Base-by-base conservation (phyloP, 2,888 invertebrate species). In the Agonopterix heracliana region DNA sequence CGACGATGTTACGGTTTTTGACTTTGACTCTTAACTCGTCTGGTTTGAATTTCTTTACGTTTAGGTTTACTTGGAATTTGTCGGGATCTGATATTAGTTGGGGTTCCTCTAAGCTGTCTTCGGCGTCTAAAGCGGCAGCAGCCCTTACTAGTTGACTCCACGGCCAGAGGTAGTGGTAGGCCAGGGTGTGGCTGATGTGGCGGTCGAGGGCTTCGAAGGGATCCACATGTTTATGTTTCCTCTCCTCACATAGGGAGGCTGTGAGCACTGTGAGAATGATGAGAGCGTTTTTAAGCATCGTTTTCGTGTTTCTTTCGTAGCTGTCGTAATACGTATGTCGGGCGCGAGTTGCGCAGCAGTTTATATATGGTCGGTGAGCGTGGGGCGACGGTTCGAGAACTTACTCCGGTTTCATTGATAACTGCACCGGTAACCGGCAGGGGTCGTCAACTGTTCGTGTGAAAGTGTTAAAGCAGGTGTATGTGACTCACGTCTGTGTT, bases 81-180 rank as follows among this genome's bases (percentile, higher is more conserved):
- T 81, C 69, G 2, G 68, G 61, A 48, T 78, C 78, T 1, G 84
- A 79, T n/a, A 73, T 57, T 1, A 87, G 81, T 54, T 82, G 72
- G 0, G 86, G 81, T 53, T 85, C 82, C 50, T 82, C 81, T 8
- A 83, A 54, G 48, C 64, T 67, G 44, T 81, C 74, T 43, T 81
- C 78, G 9, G 66, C 61, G 49, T 81, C 78, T 35, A 81, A 51
- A 7, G 77, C 71, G 1, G 80, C 77, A 12, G 83, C 79, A 4
- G 83, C 79, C 52, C 69, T 69, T 47, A 86, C 69, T 34, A 87
- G 71, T 54, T 83, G 81, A 54, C 74, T 81, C 86, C 86, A 88
- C 3, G 86, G 85, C 87, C 85, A 85, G 43, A 86, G 68, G 56
- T 82, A 78, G 62, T 81, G 78, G 64, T 79, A 77, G 1, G 79